Conservation (phyloP, 1,140 invertebrate species). For the Apis cerana region DNA sequence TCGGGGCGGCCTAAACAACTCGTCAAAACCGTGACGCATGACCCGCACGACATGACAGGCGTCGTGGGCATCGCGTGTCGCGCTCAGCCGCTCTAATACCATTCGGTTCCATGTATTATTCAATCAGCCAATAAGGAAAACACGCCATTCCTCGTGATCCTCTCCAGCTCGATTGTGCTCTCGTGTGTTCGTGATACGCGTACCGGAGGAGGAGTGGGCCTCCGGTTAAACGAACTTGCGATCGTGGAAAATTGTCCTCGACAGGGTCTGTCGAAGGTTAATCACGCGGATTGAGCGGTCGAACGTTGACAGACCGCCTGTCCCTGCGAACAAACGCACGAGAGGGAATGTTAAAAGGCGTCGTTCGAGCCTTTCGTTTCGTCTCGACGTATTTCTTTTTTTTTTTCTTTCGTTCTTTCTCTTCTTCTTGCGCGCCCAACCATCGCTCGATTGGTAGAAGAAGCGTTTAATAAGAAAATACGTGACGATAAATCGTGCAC, state of each 20-base stretch:
- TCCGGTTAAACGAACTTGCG: slow-evolving; percentile 39
- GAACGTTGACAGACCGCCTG: slow-evolving; percentile 5
- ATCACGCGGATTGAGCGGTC: slow-evolving; percentile 34
- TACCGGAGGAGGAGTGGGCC: background rate
- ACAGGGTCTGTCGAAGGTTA: slow-evolving; percentile 39
- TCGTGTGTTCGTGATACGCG: slow-evolving; percentile 36
- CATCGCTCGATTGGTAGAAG: background rate
- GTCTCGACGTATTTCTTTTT: too few relatives aligned
- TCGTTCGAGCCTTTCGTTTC: too few relatives aligned
- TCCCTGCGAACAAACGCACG: slow-evolving; percentile 5
- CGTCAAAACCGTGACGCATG: slow-evolving; percentile 66
- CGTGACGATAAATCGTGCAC: too few relatives aligned
- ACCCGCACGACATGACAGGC: slow-evolving; percentile 65
- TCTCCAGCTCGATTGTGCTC: background rate
- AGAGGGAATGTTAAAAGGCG: background rate
- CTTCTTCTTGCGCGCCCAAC: background rate
- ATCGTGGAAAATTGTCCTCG: slow-evolving; percentile 33
- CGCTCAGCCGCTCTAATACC: slow-evolving; percentile 61
- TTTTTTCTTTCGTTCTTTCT: background rate
- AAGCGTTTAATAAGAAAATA: background rate
- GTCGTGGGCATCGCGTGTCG: slow-evolving; percentile 67
- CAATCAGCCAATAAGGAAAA: slow-evolving; percentile 67
- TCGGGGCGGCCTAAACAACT: slow-evolving; percentile 64
- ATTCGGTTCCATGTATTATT: slow-evolving; percentile 69
- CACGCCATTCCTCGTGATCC: slow-evolving; percentile 55